Evolutionary conservation across 2,113 vertebrate genomes (phyloP).

Genomic region (Odontesthes bonariensis): DNA sequence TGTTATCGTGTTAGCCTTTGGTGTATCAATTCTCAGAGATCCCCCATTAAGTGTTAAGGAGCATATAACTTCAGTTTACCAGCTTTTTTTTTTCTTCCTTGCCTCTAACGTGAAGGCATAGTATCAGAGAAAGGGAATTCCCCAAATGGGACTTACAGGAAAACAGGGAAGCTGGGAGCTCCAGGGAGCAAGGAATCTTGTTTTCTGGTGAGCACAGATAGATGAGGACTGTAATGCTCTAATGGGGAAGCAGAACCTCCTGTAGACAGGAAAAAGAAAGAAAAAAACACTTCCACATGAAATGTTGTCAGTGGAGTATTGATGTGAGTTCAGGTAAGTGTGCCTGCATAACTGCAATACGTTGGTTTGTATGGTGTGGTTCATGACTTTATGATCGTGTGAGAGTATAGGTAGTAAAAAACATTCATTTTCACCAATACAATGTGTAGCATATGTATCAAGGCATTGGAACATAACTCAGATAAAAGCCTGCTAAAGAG

Average conservation of each 20-base stretch:
- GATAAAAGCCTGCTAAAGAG: slow-evolving; percentile 48
- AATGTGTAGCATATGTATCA: slow-evolving; percentile 20
- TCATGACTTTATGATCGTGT: slow-evolving; percentile 16
- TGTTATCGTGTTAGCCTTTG: slow-evolving; percentile 41
- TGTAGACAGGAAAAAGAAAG: slow-evolving; percentile 8
- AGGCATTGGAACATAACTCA: slow-evolving; percentile 24
- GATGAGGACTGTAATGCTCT: slow-evolving; percentile 47
- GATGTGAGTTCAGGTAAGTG: slow-evolving; percentile 26
- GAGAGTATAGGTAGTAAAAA: slow-evolving; percentile 1
- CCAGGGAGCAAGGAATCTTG: slow-evolving; percentile 54
- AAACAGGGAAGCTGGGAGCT: slow-evolving; percentile 63
- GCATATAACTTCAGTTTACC: slow-evolving; percentile 35
- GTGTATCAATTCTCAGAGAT: slow-evolving; percentile 46
- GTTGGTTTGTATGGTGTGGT: background rate
- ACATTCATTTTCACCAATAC: slow-evolving; percentile 4
- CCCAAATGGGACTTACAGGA: slow-evolving; percentile 65
- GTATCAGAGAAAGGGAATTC: slow-evolving; percentile 60
- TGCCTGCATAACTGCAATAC: background rate
- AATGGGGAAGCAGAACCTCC: slow-evolving; percentile 47
- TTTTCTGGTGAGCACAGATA: slow-evolving; percentile 52
- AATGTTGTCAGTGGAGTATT: slow-evolving; percentile 49
- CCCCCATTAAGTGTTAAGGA: slow-evolving; percentile 65
- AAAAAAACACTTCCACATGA: slow-evolving; percentile 30
- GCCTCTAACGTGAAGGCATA: slow-evolving; percentile 42
- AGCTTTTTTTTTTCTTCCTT: slow-evolving; percentile 16